Percentiles rank a stretch among this genome's conserved stretches.
These are phyloP conservation scores for Paralvinella palmiformis DNA, from an alignment of 1,140 invertebrate genomes.

Conservation along the genomic window DNA sequence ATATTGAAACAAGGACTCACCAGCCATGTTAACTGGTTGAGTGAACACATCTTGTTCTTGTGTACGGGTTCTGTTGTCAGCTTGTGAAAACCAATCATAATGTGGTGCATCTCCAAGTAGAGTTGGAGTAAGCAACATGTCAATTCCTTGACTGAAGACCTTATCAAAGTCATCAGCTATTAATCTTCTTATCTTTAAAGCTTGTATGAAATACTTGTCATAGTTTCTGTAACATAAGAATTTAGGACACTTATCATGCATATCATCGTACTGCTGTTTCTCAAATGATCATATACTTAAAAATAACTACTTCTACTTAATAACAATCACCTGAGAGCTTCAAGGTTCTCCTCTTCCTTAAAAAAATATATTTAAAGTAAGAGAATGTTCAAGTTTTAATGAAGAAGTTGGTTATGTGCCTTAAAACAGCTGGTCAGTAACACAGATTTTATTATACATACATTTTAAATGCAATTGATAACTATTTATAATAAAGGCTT, in stretches of 20 bases:
- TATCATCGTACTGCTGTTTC: no score
- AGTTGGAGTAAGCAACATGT: conserved; percentile 86
- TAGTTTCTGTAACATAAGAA: conserved; percentile 71
- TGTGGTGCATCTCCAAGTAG: conserved; percentile 76
- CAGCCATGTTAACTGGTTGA: conserved; percentile 91
- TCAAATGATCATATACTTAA: no score
- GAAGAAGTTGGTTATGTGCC: no score
- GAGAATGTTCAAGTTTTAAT: no score
- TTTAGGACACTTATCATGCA: no score
- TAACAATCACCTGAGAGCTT: conserved; percentile 1
- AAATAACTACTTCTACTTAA: conserved; percentile 13
- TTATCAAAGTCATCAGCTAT: conserved; percentile 81
- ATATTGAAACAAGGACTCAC: conserved; percentile 44
- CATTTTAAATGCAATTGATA: no score
- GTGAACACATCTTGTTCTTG: conserved; percentile 90
- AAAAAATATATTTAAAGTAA: no score
- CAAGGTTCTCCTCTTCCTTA: no score
- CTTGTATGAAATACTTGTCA: conserved; percentile 85
- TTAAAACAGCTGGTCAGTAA: no score
- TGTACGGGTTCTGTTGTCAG: conserved; percentile 79
- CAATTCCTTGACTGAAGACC: conserved; percentile 65
- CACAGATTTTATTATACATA: no score
- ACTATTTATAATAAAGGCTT: no score
- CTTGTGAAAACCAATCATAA: conserved; percentile 66
- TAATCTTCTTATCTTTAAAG: conserved; percentile 78